These are phyloP conservation scores for Enteromius viviparus DNA, from an alignment of 2,797 vertebrate species.

Conservation along the genomic window DNA sequence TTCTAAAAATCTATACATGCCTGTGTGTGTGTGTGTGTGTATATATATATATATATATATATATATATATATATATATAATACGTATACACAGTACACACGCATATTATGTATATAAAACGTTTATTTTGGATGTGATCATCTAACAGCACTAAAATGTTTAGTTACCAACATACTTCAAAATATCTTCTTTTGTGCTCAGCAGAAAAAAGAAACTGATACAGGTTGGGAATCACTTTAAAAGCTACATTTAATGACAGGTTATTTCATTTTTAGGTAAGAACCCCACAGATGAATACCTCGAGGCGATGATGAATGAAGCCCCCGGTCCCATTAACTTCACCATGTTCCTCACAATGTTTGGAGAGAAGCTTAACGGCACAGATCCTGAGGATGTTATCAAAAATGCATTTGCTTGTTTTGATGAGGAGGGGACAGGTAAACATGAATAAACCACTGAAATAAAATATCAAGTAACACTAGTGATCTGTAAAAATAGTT, in stretches of 20 bases:
- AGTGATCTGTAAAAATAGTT: background rate
- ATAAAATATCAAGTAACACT: background rate
- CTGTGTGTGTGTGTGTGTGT: background rate
- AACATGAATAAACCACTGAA: background rate
- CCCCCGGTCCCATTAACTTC: slow-evolving; percentile 87
- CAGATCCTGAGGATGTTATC: slow-evolving; percentile 92
- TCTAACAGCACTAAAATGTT: background rate
- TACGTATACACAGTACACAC: background rate
- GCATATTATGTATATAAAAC: too few relatives aligned
- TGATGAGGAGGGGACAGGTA: slow-evolving; percentile 92
- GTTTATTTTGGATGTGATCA: background rate
- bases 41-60: too few relatives aligned
- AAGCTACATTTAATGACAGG: background rate
- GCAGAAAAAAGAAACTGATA: background rate
- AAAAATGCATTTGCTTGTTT: slow-evolving; percentile 94
- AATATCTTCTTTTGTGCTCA: background rate
- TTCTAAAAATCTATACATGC: background rate
- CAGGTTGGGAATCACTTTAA: background rate
- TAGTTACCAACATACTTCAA: background rate
- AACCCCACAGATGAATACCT: slow-evolving; percentile 94
- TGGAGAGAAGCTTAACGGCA: slow-evolving; percentile 94
- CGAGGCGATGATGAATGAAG: slow-evolving; percentile 96
- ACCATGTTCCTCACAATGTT: slow-evolving; percentile 99
- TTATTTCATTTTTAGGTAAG: slow-evolving; percentile 79
- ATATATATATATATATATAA: too few relatives aligned